Evolutionary conservation across 92 coral and sea anemone genomes (phyloP).

Genomic region (Zoanthus sansibaricus): DNA sequence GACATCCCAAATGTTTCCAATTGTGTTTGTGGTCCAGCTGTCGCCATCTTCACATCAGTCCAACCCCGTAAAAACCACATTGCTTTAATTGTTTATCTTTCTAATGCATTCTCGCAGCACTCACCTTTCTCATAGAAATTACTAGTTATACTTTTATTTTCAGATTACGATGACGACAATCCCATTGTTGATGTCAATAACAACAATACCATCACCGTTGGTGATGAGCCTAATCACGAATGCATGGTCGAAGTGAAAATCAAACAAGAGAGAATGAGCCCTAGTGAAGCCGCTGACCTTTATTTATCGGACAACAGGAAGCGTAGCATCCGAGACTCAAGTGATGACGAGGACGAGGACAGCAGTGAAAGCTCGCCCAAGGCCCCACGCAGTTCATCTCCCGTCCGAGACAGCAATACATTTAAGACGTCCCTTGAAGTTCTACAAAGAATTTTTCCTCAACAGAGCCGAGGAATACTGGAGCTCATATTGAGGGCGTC

Average conservation of each 20-base stretch:
- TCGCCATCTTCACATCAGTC: too few relatives aligned
- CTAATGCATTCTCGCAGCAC: too few relatives aligned
- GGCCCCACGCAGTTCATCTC: constrained; percentile 59
- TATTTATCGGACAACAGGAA: constrained; percentile 54
- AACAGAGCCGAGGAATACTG: constrained; percentile 85
- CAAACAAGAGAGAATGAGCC: constrained; percentile 77
- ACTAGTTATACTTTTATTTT: background rate
- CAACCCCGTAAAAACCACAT: too few relatives aligned
- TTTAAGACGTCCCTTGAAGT: constrained; percentile 77
- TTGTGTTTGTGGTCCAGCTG: too few relatives aligned
- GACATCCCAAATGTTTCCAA: too few relatives aligned
- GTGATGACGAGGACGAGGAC: constrained; percentile 66
- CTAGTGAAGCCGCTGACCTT: constrained; percentile 56
- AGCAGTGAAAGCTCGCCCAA: constrained; percentile 52
- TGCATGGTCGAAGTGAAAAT: constrained; percentile 63
- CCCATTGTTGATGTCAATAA: constrained; percentile 25
- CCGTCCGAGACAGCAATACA: constrained; percentile 60
- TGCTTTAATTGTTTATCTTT: too few relatives aligned
- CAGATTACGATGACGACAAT: constrained; percentile 23
- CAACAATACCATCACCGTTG: background rate
- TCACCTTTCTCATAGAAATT: too few relatives aligned
- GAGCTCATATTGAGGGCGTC: constrained; percentile 92
- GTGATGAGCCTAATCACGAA: constrained; percentile 13
- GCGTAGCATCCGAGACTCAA: constrained; percentile 56
- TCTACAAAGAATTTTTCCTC: constrained; percentile 91